These are phyloP conservation scores for Poeciliopsis turrubarensis DNA, from an alignment of 2,113 vertebrate species.

Conservation along the genomic window DNA sequence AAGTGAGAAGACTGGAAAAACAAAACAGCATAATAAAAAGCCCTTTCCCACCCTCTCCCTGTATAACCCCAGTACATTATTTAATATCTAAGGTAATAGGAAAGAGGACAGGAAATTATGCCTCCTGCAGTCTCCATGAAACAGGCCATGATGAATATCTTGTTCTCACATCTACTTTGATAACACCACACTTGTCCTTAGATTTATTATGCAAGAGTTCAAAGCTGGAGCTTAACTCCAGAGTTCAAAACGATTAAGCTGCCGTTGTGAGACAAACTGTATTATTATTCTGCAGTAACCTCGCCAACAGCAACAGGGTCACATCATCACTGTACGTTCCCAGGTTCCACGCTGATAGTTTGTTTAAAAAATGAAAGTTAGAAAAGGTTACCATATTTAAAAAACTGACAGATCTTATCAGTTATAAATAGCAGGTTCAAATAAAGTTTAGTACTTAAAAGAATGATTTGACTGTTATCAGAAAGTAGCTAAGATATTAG, in stretches of 20 bases:
- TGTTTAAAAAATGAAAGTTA: too few species aligned
- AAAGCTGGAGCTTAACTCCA: slow-evolving; percentile 43
- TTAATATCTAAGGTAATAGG: slow-evolving; percentile 35
- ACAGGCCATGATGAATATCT: slow-evolving; percentile 43
- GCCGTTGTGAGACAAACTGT: background rate
- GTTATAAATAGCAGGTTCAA: background rate
- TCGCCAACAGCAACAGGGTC: slow-evolving; percentile 4
- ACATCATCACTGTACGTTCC: background rate
- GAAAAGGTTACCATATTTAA: too few species aligned
- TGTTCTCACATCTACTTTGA: slow-evolving; percentile 25
- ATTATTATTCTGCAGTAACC: slow-evolving; percentile 11
- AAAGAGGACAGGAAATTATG: slow-evolving; percentile 43
- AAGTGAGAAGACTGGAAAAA: background rate
- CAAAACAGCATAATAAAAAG: background rate
- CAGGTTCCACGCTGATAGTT: too few species aligned
- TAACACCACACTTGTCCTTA: slow-evolving; percentile 39
- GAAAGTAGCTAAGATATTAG: background rate
- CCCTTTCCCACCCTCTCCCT: background rate
- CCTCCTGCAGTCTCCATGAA: slow-evolving; percentile 6
- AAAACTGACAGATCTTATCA: too few species aligned
- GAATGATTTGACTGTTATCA: background rate
- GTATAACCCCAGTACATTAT: slow-evolving; percentile 15
- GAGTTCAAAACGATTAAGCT: slow-evolving; percentile 47
- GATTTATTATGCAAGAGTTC: slow-evolving; percentile 54
- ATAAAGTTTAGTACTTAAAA: background rate